Evolutionary conservation across 2,113 vertebrate species (phyloP).

Genomic region (Isurus oxyrinchus): DNA sequence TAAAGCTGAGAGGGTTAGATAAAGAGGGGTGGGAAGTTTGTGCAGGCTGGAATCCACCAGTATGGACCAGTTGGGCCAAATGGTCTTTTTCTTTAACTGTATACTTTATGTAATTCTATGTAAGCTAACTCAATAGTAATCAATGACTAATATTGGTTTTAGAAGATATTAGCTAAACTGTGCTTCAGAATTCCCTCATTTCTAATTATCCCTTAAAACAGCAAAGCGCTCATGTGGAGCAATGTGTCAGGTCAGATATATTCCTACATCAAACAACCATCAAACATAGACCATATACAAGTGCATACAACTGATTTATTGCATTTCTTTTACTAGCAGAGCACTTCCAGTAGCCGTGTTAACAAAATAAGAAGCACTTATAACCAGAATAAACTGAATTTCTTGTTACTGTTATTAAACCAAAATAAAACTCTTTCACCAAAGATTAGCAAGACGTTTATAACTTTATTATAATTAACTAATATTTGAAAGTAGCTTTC

Average conservation of each 20-base stretch:
- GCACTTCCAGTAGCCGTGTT: background rate
- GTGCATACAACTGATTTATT: background rate
- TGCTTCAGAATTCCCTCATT: background rate
- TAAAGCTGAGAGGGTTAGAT: background rate
- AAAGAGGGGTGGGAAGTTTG: background rate
- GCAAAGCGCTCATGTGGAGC: background rate
- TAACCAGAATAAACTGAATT: background rate
- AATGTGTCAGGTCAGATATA: background rate
- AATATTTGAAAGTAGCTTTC: slow-evolving; percentile 14
- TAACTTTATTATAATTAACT: background rate
- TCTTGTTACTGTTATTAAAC: background rate
- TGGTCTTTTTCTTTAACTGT: background rate
- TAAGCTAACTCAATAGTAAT: background rate
- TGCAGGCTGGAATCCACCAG: background rate
- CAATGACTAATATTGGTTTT: background rate
- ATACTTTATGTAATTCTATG: background rate
- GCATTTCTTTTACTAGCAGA: background rate
- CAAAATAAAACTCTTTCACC: background rate
- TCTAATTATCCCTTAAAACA: background rate
- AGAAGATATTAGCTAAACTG: background rate
- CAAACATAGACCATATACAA: background rate
- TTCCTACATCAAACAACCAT: background rate
- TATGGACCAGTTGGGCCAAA: background rate
- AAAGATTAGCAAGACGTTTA: background rate
- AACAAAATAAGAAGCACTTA: background rate